A percentile compares a stretch with the other conserved stretches of the same genome.
phyloP scores from a whole-genome alignment of 2,797 vertebrate species.

The Eutrigla gurnardus region DNA sequence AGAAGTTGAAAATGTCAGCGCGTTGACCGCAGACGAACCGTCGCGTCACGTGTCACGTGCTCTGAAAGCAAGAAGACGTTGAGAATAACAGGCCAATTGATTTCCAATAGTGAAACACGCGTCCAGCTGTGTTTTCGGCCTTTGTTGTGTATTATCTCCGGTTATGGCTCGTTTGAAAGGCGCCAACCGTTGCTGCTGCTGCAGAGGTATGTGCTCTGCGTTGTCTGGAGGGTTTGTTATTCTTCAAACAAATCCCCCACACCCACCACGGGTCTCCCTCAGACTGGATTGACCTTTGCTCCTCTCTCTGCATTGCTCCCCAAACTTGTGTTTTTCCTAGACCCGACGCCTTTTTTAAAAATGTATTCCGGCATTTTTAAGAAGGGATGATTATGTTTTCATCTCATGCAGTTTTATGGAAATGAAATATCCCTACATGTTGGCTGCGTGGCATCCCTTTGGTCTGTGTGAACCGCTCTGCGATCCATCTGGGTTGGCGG shows the following conservation, averaged over 20 bases:
- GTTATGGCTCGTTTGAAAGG: constrained; percentile 28
- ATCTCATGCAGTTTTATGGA: constrained; percentile 24
- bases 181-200: constrained; percentile 13
- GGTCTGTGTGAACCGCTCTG: constrained; percentile 48
- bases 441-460: constrained; percentile 50
- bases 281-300: constrained; percentile 57
- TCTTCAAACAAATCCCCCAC: constrained; percentile 45
- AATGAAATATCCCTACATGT: constrained; percentile 31
- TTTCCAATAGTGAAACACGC: constrained; percentile 60
- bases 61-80: constrained; percentile 58
- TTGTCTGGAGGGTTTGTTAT: constrained; percentile 60
- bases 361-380: constrained; percentile 8
- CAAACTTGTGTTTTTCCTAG: constrained; percentile 37
- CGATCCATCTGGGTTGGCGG: constrained; percentile 75
- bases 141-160: constrained; percentile 60
- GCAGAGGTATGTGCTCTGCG: constrained; percentile 26
- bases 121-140: constrained; percentile 45
- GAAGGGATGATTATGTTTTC: constrained; percentile 30
- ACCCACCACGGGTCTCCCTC: constrained; percentile 47
- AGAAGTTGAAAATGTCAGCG: constrained; percentile 60
- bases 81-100: constrained; percentile 52
- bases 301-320: neutral
- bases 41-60: constrained; percentile 56
- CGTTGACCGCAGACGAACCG: constrained; percentile 20
- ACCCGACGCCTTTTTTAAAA: neutral